Evolutionary conservation across 1,140 invertebrate genomes (phyloP).

Genomic region (Macrosteles quadrilineatus): DNA sequence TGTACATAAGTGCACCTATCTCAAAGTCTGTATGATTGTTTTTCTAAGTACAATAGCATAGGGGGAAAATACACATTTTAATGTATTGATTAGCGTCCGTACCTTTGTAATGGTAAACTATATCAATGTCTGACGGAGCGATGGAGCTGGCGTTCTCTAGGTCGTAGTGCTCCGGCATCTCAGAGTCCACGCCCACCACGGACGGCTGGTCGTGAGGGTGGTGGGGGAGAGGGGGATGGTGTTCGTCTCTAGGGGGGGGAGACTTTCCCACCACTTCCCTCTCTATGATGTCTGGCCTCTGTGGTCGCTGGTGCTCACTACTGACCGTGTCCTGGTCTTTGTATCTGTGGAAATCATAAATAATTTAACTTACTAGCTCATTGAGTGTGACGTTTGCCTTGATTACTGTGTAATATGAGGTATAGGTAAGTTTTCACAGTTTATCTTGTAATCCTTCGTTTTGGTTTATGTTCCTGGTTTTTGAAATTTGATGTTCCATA

Average conservation of each 20-base stretch:
- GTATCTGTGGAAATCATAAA: slow-evolving; percentile 50
- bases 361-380: too few relatives aligned
- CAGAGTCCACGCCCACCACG: slow-evolving; percentile 69
- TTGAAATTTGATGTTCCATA: too few relatives aligned
- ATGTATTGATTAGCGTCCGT: too few relatives aligned
- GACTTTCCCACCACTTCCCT: slow-evolving; percentile 83
- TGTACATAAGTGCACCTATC: too few relatives aligned
- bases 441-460: too few relatives aligned
- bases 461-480: too few relatives aligned
- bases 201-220: slow-evolving; percentile 57
- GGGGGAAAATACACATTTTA: too few relatives aligned
- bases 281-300: slow-evolving; percentile 91
- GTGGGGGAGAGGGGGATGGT: slow-evolving; percentile 65
- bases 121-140: slow-evolving; percentile 95
- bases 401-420: too few relatives aligned
- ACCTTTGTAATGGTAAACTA: slow-evolving; percentile 94
- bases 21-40: too few relatives aligned
- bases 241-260: slow-evolving; percentile 67
- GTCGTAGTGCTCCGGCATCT: slow-evolving; percentile 94
- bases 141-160: slow-evolving; percentile 96
- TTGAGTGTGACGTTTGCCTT: too few relatives aligned
- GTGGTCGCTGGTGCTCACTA: slow-evolving; percentile 53
- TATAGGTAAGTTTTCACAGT: too few relatives aligned
- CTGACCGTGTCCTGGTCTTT: slow-evolving; percentile 77
- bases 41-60: too few relatives aligned